Base-by-base conservation (phyloP, 1,140 invertebrate species). In the Sitophilus oryzae region DNA sequence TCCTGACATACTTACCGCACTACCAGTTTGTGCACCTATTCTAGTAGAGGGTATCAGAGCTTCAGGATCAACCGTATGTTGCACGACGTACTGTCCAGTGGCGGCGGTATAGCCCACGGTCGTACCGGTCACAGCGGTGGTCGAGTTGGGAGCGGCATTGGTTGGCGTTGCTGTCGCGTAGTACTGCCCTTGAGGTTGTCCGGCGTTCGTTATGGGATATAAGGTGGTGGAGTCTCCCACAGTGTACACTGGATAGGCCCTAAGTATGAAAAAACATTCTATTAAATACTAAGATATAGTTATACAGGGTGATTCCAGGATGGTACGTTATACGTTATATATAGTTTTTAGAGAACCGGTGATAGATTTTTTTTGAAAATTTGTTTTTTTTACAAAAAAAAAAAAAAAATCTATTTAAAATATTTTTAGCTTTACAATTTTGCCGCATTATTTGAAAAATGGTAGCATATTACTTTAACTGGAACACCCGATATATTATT, bases 191-290 rank as follows among this genome's bases (percentile, higher is more conserved):
- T 81, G 77, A 56, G 80, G 81, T 62, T 58, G 60, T 9, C 52
- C 52, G 6, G 60, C 46, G 35, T 61, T 61, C n/a, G 56, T 38
- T 56, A 82, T 76, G 63, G 82, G 76, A 66, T 88, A 88, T 75
- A 88, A 80, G 1, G 83, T 79, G 1, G 55, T 47, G 57, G 82
- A 78, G 69, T 85, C 84, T 5, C 84, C 85, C 53, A 91, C 88
- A 50, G 86, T 86, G 69, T 91, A 91, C 30, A 91, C 87, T 54
- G 87, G 86, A 76, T 90, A 91, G 59, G 84, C 81, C 82, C 88
- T 88, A 40, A 40, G n/a, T n/a, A n/a, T n/a, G n/a, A n/a, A n/a
- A n/a, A n/a, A n/a, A n/a, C n/a, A n/a, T n/a, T n/a, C n/a, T n/a
- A n/a, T n/a, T n/a, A n/a, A n/a, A n/a, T n/a, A n/a, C n/a, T n/a